Evolutionary conservation across 2,113 vertebrate genomes (phyloP), one percentile per base, ranked within the genome.

Genomic region (Turnix velox): DNA sequence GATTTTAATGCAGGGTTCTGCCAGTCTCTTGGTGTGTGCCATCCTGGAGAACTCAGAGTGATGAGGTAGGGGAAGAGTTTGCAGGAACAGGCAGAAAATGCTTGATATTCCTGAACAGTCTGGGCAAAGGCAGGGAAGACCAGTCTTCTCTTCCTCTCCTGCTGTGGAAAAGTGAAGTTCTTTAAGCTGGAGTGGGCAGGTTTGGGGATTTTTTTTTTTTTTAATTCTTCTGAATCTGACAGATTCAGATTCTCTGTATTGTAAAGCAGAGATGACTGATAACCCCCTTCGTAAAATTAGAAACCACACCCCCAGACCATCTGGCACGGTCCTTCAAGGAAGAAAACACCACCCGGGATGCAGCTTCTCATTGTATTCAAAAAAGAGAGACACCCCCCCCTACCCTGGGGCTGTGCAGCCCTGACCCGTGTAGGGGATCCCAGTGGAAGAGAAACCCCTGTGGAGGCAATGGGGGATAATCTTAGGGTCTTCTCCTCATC

Each of bases 261-360:
- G 95, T 96, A 92, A 87, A 61, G 3, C 88, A 67, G 72, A 92
- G 90, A 95, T 95, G 96, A 91, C 91, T 96, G 96, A 95, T 96
- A 95, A 95, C 93, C 95, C 91, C 88, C 93, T 93, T 95, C 93
- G 77, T 96, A 96, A 97, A 97, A 96, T 96, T 96, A 96, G 96
- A 97, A 97, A 97, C 94, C 96, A 90, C 93, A 95, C 95, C 95
- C 91, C 95, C 96, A 93, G 91, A 96, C 95, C 95, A 95, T 96
- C 96, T 97, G 96, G 89, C 93, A 35, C 94, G 93, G 87, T 92
- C 88, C 96, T 95, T 96, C 95, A 94, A 95, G 92, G 91, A 96
- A 96, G 91, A 96, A 96, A 96, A 93, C 93, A 95, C 66, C 55
- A 78, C 88, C 76, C 91, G 79, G 84, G 87, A 92, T 61, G 79